These are phyloP conservation scores for Branchellion lobata DNA, from an alignment of 2,888 invertebrate genomes.

Conservation along the genomic window DNA sequence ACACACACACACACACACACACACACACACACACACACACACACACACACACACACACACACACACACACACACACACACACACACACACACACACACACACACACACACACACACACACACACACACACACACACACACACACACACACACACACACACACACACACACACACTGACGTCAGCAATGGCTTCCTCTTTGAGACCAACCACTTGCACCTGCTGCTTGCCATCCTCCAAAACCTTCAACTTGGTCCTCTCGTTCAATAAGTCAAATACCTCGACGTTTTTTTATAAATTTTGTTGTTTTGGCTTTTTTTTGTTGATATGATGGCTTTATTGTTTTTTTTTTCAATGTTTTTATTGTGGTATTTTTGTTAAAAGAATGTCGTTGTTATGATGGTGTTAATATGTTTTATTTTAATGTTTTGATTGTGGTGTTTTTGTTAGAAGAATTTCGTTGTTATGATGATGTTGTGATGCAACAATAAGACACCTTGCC, in stretches of 20 bases:
- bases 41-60: constrained; percentile 29
- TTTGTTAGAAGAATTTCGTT: no score
- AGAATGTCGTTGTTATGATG: neutral
- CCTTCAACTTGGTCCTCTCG: constrained; percentile 88
- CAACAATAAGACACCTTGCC: no score
- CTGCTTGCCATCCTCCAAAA: constrained; percentile 94
- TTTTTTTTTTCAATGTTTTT: no score
- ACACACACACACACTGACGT: neutral
- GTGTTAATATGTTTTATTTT: no score
- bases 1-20: constrained; percentile 29
- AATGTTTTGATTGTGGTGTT: no score
- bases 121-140: no score
- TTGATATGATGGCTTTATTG: neutral
- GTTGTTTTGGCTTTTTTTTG: neutral
- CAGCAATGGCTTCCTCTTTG: constrained; percentile 76
- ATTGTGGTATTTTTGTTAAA: neutral
- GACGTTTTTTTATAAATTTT: neutral
- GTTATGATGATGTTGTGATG: no score
- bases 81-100: no score
- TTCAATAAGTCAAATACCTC: constrained; percentile 70
- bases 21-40: constrained; percentile 29
- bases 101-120: no score
- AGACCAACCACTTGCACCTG: constrained; percentile 96
- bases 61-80: constrained; percentile 22
- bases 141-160: no score